Evolutionary conservation across 2,797 vertebrate species (phyloP), one percentile per base, ranked within the genome.

Genomic region (Dendrocincla tyrannina): DNA sequence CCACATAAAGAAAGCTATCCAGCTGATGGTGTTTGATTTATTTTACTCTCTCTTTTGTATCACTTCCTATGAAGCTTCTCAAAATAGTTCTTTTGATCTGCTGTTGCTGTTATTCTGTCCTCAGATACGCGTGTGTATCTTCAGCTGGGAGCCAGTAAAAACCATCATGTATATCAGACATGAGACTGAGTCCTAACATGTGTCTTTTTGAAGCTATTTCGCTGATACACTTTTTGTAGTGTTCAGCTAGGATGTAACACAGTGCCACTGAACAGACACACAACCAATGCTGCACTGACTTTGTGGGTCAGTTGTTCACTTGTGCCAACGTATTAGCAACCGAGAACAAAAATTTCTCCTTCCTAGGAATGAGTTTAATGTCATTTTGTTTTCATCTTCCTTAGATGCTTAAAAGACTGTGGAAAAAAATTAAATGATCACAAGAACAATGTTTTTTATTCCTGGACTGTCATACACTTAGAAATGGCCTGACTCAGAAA

Each of bases 151-250:
- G 72, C 12, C 46, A 74, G 49, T 42, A 47, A 70, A 77, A 63
- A 20, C 25, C n/a, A 19, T 11, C 20, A 3, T 0, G 2, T 30
- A 6, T 35, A 5, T 32, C 33, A 53, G 28, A 37, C 28, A 5
- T 49, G 64, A 32, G 24, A 46, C 5, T 13, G 13, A 24, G 16
- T 49, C 18, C 9, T 7, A 7, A 74, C 30, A 35, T 19, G 8
- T 11, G 2, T 80, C n/a, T 39, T 50, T 67, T 30, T 13, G 12
- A 41, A 78, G n/a, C 53, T 83, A 15, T 28, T 83, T 33, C 14
- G 5, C 25, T 25, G 39, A 18, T 30, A 42, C 3, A 1, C 8
- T 59, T 74, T 42, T 9, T 70, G 33, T 33, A 7, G 7, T 8
- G 6, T 50, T 76, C 7, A 42, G 1, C 46, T 27, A 30, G 15